Conservation (phyloP, 1,140 invertebrate genomes). For the Wiebesia pumilae region DNA sequence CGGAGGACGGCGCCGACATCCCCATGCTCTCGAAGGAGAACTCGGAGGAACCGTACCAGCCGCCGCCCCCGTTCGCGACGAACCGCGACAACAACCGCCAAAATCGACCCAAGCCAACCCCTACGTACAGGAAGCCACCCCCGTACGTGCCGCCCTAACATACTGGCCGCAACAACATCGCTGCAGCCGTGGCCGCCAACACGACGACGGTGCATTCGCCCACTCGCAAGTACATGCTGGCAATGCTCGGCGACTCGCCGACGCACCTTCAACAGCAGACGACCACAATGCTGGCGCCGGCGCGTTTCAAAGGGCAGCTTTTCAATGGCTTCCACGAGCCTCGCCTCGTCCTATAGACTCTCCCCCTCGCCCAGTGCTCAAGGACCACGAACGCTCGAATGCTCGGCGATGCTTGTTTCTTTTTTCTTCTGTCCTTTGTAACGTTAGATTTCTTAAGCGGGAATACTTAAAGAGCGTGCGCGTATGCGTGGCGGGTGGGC, state of each 20-base stretch:
- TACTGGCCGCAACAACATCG: constrained; percentile 56
- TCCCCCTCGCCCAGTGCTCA: constrained; percentile 45
- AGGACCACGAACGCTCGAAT: constrained; percentile 14
- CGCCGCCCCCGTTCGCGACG: constrained; percentile 86
- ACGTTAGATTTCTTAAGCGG: constrained; percentile 23
- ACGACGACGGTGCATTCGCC: constrained; percentile 61
- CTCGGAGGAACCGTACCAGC: constrained; percentile 76
- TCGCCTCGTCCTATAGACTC: constrained; percentile 45
- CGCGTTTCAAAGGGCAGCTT: constrained; percentile 26
- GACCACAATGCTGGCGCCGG: constrained; percentile 59
- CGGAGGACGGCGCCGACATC: constrained; percentile 72
- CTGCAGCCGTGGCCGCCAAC: constrained; percentile 48
- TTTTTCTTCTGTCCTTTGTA: constrained; percentile 15
- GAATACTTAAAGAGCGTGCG: not conserved
- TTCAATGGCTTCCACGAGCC: constrained; percentile 48
- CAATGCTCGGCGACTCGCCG: constrained; percentile 68
- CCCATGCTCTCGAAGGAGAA: constrained; percentile 73
- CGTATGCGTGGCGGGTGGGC: not conserved
- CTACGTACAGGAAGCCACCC: constrained; percentile 91
- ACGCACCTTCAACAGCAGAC: constrained; percentile 70
- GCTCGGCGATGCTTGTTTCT: constrained; percentile 30
- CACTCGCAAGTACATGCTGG: constrained; percentile 70
- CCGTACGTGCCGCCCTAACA: constrained; percentile 94
- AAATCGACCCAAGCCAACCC: constrained; percentile 85
- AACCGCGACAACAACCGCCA: constrained; percentile 80